These are phyloP conservation scores for Meiosimyza platycephala DNA, from an alignment of 2,888 invertebrate species.

Conservation along the genomic window DNA sequence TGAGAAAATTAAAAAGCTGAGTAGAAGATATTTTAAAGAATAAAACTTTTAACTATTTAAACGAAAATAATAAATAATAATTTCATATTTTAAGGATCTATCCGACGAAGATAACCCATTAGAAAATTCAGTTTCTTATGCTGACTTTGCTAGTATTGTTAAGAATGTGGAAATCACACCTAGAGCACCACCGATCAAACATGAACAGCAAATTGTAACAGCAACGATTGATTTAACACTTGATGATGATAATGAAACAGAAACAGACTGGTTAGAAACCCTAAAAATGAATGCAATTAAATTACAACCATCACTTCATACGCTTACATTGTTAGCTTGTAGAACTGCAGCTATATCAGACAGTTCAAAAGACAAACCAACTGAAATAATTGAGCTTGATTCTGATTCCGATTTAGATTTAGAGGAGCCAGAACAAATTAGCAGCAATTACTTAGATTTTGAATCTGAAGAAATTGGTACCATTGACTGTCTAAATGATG, in stretches of 20 bases:
- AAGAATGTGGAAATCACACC: conserved; percentile 11
- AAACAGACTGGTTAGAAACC: conserved; percentile 26
- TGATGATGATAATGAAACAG: conserved; percentile 47
- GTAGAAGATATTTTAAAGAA: conserved; percentile 1
- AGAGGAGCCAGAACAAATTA: conserved; percentile 9
- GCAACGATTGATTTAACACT: conserved; percentile 37
- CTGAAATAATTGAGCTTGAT: conserved; percentile 38
- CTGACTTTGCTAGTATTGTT: conserved; percentile 32
- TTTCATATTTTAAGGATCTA: conserved; percentile 27
- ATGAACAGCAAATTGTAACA: conserved; percentile 29
- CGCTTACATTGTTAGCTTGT: neutral
- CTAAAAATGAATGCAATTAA: conserved; percentile 21
- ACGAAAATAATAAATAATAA: neutral
- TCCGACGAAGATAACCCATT: conserved; percentile 20
- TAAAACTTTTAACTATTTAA: neutral
- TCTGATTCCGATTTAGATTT: conserved; percentile 40
- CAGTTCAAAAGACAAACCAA: neutral
- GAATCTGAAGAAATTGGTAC: too few relatives aligned
- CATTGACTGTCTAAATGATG: too few relatives aligned
- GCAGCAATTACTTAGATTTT: neutral
- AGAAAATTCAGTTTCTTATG: neutral
- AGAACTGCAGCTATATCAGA: neutral
- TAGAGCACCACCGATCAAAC: conserved; percentile 23
- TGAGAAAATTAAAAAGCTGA: conserved; percentile 52
- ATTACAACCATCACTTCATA: conserved; percentile 7